These are phyloP conservation scores for Ianthella basta DNA, from an alignment of 37 sponge, comb jelly and placozoan species.

Conservation along the genomic window DNA sequence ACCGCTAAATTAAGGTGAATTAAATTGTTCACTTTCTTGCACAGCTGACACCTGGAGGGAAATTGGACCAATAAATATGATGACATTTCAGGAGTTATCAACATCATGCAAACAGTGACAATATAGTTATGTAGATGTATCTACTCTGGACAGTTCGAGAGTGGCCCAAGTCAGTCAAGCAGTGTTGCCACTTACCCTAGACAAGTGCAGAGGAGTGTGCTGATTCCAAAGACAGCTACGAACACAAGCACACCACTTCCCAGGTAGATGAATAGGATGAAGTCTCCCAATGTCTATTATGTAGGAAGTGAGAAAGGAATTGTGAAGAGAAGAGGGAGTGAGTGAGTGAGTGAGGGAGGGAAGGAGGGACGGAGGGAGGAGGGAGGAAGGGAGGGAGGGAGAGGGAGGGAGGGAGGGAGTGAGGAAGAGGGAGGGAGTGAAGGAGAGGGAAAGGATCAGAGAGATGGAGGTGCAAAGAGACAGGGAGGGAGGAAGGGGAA, in stretches of 20 bases:
- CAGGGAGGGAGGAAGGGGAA: too few species aligned
- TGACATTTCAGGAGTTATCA: neutral
- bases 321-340: neutral
- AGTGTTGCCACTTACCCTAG: neutral
- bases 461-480: neutral
- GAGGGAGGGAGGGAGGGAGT: neutral
- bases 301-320: neutral
- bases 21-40: neutral
- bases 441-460: neutral
- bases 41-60: neutral
- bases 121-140: neutral
- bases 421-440: neutral
- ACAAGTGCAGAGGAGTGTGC: neutral
- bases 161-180: too few species aligned
- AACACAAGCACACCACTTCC: conserved; percentile 8
- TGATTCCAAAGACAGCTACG: neutral
- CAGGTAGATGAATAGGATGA: neutral
- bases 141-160: too few species aligned
- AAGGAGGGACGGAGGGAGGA: neutral
- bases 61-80: neutral
- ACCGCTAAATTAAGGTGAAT: conserved; percentile 1
- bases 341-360: neutral
- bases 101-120: neutral
- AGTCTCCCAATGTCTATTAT: neutral
- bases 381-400: neutral